Conservation (phyloP, 2,113 vertebrate species). For the Rhinolophus sinicus region DNA sequence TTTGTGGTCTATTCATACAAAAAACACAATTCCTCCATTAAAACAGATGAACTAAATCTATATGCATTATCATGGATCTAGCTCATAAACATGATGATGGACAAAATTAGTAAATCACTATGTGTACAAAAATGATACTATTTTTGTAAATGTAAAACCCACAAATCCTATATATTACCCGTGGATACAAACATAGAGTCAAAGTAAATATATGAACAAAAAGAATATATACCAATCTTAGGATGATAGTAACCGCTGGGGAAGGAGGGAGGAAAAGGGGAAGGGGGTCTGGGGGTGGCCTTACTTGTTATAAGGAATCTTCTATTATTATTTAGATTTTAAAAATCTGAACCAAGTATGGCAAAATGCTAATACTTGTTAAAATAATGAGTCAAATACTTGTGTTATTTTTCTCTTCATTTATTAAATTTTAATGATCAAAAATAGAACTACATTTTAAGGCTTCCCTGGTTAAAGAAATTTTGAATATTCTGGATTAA, state of each 20-base stretch:
- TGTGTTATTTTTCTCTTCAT: neutral
- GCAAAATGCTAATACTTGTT: neutral
- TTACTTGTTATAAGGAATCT: neutral
- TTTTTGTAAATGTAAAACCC: neutral
- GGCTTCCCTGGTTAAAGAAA: neutral
- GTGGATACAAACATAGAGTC: neutral
- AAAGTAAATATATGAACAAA: neutral
- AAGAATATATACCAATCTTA: neutral
- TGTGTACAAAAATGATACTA: neutral
- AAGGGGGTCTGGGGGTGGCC: accelerated
- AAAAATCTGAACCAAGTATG: neutral
- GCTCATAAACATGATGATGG: neutral
- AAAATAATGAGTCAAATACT: neutral
- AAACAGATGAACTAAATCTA: neutral
- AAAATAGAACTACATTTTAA: neutral
- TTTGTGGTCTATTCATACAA: neutral
- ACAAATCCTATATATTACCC: constrained; percentile 3
- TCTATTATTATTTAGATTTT: constrained; percentile 1
- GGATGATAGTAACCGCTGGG: neutral
- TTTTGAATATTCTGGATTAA: constrained; percentile 43
- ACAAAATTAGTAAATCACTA: neutral
- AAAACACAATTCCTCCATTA: neutral
- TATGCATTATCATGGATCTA: neutral
- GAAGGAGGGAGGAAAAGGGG: neutral
- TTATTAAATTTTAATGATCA: neutral